These are phyloP conservation scores for Lasius fuliginosus DNA, from an alignment of 2,888 invertebrate species.

Conservation along the genomic window DNA sequence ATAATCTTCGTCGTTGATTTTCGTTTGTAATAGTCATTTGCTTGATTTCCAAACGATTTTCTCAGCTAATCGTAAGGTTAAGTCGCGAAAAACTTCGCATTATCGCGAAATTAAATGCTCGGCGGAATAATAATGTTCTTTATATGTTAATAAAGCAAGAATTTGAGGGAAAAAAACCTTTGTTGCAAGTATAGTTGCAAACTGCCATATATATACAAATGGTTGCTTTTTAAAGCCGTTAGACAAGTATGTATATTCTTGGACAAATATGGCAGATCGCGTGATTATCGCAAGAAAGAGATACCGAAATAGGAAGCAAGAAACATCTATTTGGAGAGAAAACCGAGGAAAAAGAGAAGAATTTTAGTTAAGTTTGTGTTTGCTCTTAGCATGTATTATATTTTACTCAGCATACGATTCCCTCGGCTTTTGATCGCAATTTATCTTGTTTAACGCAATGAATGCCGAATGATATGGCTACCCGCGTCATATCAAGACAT, in stretches of 20 bases:
- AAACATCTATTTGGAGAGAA: not conserved
- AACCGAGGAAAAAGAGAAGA: not conserved
- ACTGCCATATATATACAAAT: not conserved
- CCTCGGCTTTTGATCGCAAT: not conserved
- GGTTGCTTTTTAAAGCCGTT: not conserved
- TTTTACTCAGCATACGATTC: not conserved
- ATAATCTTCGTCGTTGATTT: not conserved
- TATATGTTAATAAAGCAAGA: not conserved
- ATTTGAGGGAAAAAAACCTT: not conserved
- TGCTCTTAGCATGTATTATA: not conserved
- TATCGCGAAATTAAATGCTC: not conserved
- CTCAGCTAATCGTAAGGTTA: not conserved
- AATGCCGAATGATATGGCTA: not conserved
- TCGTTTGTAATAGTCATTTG: not conserved
- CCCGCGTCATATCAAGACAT: not conserved
- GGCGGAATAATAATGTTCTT: not conserved
- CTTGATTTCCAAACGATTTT: not conserved
- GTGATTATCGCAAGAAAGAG: not conserved
- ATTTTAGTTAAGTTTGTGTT: not conserved
- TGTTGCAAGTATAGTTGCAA: not conserved
- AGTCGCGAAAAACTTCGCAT: not conserved
- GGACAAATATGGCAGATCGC: not conserved
- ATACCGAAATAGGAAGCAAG: not conserved
- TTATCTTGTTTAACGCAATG: constrained; percentile 18
- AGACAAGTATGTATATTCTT: constrained; percentile 4